Percentiles rank a stretch among this genome's conserved stretches.
Evolutionary conservation across 2,113 vertebrate genomes (phyloP).

Genomic region (Brienomyrus longianalis): DNA sequence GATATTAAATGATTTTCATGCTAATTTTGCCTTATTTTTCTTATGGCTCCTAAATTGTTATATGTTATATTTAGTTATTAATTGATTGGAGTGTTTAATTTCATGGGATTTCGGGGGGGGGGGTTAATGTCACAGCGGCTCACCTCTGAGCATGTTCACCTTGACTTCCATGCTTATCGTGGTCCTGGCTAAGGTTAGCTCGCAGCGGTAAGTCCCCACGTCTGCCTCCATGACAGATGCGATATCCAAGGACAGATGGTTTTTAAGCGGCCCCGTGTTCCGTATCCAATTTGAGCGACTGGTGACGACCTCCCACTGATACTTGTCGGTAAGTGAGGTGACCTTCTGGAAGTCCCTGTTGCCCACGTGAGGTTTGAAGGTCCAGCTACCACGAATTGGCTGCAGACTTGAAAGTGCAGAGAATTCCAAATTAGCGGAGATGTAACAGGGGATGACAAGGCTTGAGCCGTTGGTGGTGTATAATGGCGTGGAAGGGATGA

Average conservation of each 20-base stretch:
- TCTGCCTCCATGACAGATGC: background rate
- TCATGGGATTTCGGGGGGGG: background rate
- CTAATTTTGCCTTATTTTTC: background rate
- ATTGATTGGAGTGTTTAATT: background rate
- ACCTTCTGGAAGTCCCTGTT: background rate
- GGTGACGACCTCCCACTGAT: background rate
- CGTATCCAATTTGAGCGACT: rapidly evolving
- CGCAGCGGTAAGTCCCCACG: constrained; percentile 44
- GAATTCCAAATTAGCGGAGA: constrained; percentile 29
- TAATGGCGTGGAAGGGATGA: constrained; percentile 9
- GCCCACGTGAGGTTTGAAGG: constrained; percentile 26
- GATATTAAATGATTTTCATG: background rate
- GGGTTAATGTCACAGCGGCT: constrained; percentile 15
- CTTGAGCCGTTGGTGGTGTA: constrained; percentile 35
- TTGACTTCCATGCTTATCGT: constrained; percentile 10
- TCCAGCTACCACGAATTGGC: constrained; percentile 38
- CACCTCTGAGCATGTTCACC: constrained; percentile 53
- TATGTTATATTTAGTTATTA: background rate
- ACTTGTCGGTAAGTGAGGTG: background rate
- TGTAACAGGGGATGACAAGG: constrained; percentile 43
- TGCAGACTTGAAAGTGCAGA: constrained; percentile 13
- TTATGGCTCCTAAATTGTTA: background rate
- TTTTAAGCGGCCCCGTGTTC: rapidly evolving
- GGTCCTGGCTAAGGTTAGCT: constrained; percentile 34
- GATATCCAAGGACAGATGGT: constrained; percentile 33